A percentile compares a stretch with the other conserved stretches of the same genome.
Evolutionary conservation across 2,888 invertebrate species (phyloP).

Genomic region (Drosophila sordidapex): DNA sequence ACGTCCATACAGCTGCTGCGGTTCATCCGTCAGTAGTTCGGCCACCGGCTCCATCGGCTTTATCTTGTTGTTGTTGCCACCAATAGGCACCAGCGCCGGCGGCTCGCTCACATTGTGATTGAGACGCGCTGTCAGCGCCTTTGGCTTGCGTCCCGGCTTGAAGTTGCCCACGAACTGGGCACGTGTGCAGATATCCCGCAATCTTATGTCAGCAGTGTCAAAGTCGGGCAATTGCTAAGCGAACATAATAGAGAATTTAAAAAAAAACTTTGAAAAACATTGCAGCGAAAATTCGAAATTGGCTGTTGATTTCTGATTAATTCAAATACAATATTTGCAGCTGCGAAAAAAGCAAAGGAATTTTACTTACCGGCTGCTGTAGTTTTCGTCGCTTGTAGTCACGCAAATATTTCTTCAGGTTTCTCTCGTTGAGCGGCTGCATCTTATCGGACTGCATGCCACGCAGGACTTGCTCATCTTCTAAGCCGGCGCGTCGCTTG

Average conservation of each 20-base stretch:
- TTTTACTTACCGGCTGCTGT: conserved; percentile 88
- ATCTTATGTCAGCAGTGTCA: conserved; percentile 90
- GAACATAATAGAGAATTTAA: background rate
- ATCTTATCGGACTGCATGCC: conserved; percentile 65
- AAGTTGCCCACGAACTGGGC: conserved; percentile 83
- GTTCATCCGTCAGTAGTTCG: conserved; percentile 63
- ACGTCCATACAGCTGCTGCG: conserved; percentile 66
- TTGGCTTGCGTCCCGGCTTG: conserved; percentile 82
- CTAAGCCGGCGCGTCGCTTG: conserved; percentile 64
- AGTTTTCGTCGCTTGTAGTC: conserved; percentile 90
- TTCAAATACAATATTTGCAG: background rate
- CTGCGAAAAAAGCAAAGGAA: background rate
- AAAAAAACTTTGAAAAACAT: background rate
- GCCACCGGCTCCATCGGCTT: conserved; percentile 19
- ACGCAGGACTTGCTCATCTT: conserved; percentile 76
- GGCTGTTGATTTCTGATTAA: background rate
- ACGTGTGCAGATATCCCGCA: conserved; percentile 87
- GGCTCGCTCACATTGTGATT: conserved; percentile 63
- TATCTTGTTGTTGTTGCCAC: conserved; percentile 18
- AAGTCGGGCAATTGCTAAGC: conserved; percentile 91
- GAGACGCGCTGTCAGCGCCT: conserved; percentile 65
- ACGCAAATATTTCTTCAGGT: conserved; percentile 88
- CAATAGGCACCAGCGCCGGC: conserved; percentile 77
- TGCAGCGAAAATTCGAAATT: background rate
- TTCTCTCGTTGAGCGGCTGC: conserved; percentile 71